Percentiles rank a stretch among this genome's conserved stretches.
These are phyloP conservation scores for Vanessa atalanta DNA, from an alignment of 1,140 invertebrate species.

Conservation along the genomic window DNA sequence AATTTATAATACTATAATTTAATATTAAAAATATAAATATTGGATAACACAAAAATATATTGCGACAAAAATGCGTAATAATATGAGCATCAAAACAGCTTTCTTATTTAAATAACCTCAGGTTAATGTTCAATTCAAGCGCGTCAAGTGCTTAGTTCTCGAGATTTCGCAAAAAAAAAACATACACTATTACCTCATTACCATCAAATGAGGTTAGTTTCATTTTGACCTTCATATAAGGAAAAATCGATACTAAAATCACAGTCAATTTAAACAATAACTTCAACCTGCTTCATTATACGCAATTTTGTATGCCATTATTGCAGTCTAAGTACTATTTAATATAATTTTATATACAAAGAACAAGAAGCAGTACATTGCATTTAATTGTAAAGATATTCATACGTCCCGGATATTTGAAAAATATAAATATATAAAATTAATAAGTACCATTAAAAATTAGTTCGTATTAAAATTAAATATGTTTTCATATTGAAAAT, in stretches of 20 bases:
- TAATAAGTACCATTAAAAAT: background rate
- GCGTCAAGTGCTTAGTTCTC: conserved; percentile 10
- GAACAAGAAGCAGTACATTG: background rate
- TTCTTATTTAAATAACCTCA: conserved; percentile 18
- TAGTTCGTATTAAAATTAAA: background rate
- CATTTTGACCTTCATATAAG: conserved; percentile 23
- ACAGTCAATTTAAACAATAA: conserved; percentile 31
- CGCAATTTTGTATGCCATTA: conserved; percentile 20
- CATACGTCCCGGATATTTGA: conserved; percentile 5
- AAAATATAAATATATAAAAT: background rate
- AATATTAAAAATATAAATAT: background rate
- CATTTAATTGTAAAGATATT: conserved; percentile 16
- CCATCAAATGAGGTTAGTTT: conserved; percentile 24
- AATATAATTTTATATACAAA: conserved; percentile 15
- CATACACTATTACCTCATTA: conserved; percentile 6
- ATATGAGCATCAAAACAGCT: conserved; percentile 12
- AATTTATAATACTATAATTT: background rate
- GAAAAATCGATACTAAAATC: conserved; percentile 29
- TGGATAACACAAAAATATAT: background rate
- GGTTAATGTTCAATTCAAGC: background rate
- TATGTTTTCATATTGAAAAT: too few species aligned
- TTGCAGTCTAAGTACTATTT: conserved; percentile 15
- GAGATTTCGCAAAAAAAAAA: conserved; percentile 16
- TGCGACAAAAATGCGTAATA: background rate
- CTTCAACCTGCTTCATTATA: conserved; percentile 26